Conservation (phyloP, 2,797 vertebrate genomes). For the Pseudochirops corinnae region DNA sequence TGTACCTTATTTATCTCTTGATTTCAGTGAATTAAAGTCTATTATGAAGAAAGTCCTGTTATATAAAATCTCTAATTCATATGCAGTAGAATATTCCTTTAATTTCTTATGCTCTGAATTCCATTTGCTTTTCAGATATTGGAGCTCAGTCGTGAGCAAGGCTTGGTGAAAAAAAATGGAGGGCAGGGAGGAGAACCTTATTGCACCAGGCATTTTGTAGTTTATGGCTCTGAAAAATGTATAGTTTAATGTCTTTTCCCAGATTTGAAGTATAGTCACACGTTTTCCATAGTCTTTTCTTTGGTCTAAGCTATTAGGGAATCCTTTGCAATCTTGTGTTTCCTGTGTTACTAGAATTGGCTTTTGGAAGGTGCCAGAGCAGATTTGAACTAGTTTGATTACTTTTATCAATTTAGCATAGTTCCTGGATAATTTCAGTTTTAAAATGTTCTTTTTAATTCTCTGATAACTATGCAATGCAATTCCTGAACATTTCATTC, state of each 20-base stretch:
- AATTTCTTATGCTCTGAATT: conserved; percentile 64
- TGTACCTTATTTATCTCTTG: conserved; percentile 31
- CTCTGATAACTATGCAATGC: background rate
- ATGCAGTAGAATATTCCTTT: conserved; percentile 53
- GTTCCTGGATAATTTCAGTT: conserved; percentile 35
- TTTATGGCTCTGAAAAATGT: conserved; percentile 60
- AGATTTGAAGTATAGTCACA: background rate
- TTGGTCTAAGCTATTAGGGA: background rate
- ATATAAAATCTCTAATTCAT: background rate
- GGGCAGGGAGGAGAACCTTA: conserved; percentile 23
- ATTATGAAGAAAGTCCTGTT: conserved; percentile 34
- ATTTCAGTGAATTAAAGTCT: conserved; percentile 47
- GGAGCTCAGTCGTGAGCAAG: conserved; percentile 14
- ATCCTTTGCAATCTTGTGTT: conserved; percentile 15
- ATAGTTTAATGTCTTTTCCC: conserved; percentile 49
- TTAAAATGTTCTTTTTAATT: conserved; percentile 42
- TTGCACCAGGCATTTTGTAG: conserved; percentile 8
- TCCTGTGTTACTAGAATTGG: background rate
- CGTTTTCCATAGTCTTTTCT: conserved; percentile 48
- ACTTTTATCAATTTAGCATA: conserved; percentile 27
- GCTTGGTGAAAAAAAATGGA: background rate
- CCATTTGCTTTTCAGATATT: conserved; percentile 47
- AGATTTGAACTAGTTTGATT: conserved; percentile 41
- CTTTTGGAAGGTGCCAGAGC: conserved; percentile 22
- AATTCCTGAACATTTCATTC: conserved; percentile 31